These are phyloP conservation scores for Lepidotrigona ventralis DNA, from an alignment of 1,140 invertebrate genomes.

Conservation along the genomic window DNA sequence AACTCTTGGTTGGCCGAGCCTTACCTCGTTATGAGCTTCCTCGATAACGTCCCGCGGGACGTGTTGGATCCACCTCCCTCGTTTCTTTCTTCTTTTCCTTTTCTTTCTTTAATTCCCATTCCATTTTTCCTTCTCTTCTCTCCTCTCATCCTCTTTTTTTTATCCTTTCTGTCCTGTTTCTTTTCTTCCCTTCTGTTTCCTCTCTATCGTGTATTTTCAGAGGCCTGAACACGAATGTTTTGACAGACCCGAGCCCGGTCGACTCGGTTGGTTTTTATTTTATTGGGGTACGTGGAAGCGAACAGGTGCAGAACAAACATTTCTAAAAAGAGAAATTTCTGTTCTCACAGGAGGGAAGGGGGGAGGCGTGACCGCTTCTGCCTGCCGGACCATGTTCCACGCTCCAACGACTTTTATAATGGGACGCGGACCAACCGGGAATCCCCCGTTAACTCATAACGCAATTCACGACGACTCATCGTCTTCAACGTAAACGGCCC, in stretches of 20 bases:
- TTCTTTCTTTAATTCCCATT: neutral
- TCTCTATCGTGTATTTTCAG: neutral
- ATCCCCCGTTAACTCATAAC: neutral
- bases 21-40: conserved; percentile 57
- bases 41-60: conserved; percentile 35
- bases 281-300: neutral
- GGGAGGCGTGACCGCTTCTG: neutral
- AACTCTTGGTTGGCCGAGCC: conserved; percentile 28
- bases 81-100: neutral
- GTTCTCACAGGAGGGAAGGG: neutral
- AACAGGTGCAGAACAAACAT: conserved; percentile 5
- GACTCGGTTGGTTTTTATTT: conserved; percentile 24
- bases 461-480: neutral
- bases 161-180: too few species aligned
- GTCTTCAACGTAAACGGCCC: too few species aligned
- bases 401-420: conserved; percentile 1
- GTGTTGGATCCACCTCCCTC: conserved; percentile 7
- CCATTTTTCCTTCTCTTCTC: neutral
- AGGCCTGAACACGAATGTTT: conserved; percentile 13
- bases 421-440: neutral
- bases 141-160: neutral
- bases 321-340: conserved; percentile 20
- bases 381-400: neutral
- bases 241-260: conserved; percentile 13
- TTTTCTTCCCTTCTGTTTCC: neutral